Conservation (phyloP, 2,888 invertebrate genomes). For the Diabrotica balteata region DNA sequence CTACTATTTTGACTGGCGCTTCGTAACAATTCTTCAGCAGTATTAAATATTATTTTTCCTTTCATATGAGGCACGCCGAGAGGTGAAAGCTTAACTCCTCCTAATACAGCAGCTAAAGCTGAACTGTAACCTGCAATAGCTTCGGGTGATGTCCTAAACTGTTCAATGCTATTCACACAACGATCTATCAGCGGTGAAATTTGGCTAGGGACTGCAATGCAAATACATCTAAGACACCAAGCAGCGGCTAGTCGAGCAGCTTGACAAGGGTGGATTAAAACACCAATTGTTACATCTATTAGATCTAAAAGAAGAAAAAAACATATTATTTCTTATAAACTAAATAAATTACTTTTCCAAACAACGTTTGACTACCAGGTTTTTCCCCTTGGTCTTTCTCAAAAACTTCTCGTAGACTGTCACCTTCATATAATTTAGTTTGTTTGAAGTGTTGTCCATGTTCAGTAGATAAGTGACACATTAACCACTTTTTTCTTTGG, state of each 20-base stretch:
- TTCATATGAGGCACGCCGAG: constrained; percentile 96
- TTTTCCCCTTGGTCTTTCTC: too few relatives aligned
- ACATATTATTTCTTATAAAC: too few relatives aligned
- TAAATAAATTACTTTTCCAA: too few relatives aligned
- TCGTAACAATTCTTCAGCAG: constrained; percentile 93
- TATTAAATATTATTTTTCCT: constrained; percentile 96
- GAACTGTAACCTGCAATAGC: constrained; percentile 90
- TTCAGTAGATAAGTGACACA: too few relatives aligned
- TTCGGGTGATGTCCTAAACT: constrained; percentile 87
- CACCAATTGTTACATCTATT: constrained; percentile 79
- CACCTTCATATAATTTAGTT: too few relatives aligned
- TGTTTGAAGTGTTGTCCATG: too few relatives aligned
- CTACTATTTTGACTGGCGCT: constrained; percentile 97
- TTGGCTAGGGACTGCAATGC: constrained; percentile 93
- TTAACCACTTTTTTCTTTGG: too few relatives aligned
- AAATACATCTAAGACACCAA: constrained; percentile 91
- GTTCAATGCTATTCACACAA: constrained; percentile 87
- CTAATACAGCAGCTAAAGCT: constrained; percentile 91
- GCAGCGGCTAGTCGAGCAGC: constrained; percentile 93
- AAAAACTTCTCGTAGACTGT: too few relatives aligned
- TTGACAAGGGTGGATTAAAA: constrained; percentile 92
- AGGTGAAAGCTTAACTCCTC: constrained; percentile 88
- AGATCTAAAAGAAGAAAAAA: constrained; percentile 63
- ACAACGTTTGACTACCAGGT: too few relatives aligned
- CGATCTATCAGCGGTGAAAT: constrained; percentile 92